Base-by-base conservation (phyloP, 2,113 vertebrate species). In the Pagrus major region DNA sequence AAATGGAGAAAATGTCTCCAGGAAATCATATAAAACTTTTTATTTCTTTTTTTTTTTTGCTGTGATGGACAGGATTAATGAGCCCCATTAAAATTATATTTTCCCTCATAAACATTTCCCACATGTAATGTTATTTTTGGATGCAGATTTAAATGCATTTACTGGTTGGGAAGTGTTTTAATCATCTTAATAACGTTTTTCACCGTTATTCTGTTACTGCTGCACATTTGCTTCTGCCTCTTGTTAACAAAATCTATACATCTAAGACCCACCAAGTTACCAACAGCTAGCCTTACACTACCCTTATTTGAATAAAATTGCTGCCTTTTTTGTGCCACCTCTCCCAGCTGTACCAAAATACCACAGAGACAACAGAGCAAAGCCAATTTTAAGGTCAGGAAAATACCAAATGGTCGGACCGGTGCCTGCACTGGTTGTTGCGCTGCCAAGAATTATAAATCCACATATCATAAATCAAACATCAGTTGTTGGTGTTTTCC, bases 401-500 rank as follows among this genome's bases (percentile, higher is more conserved):
- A 52, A 70, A 16, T 20, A 20, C 25, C 21, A 35, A 16, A 11
- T 0, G 2, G 25, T 42, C 6, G 2, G 2, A 15, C 1, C 11
- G 9, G 11, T 51, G 31, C 23, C 46, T 51, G 33, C 5, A 10
- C 14, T 52, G 51, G 9, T 60, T 6, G 5, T 8, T 46, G 41
- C 5, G 1, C 18, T 1, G 1, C 16, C 25, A 66, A 1, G 2
- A 6, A 31, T 46, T 33, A 46, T 46, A 37, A 11, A 42, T 1
- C 12, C 6, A 20, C 7, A 16, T 25, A 41, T 46, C 6, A 58
- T 66, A 15, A 59, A 21, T 59, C 21, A 29, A 54, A 44, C 1
- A 63, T 41, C 39, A 60, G 49, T 56, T 78, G 51, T 52, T 69
- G 9, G 9, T 71, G 33, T 37, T 86, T 25, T 67, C 21, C 29